Base-by-base conservation (phyloP, 1,140 invertebrate species). In the Bombus waltoni region DNA sequence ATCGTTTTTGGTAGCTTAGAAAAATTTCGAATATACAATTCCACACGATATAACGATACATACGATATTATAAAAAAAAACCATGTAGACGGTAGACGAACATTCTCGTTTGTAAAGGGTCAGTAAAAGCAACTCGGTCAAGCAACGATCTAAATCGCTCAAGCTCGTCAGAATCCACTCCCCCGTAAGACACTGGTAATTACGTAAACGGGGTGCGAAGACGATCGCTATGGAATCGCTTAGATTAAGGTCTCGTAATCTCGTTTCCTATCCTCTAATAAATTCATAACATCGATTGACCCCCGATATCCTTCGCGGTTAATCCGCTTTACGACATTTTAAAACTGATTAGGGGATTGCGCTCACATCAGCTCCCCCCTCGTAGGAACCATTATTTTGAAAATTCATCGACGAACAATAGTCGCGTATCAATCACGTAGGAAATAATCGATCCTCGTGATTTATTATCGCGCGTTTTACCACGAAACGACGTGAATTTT, bases 261-360 rank as follows among this genome's bases (percentile, higher is more conserved):
- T 88, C 87, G 47, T 85, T 89, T 76, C n/a, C 82, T 44, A 47
- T 81, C 62, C 77, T 59, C 73, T 89, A 92, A 92, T 92, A 89
- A 93, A 92, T 92, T 92, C 91, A 90, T 90, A 93, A 89, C 85
- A 81, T 89, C 89, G 90, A 93, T 92, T 87, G 88, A 71, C 71
- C 88, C 77, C 70, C 86, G 87, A 91, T 92, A 91, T 90, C 86
- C 85, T 73, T 87, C 84, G 66, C 62, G 86, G 59, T 74, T 92
- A 91, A 92, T 92, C 87, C 87, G 77, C 68, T 91, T 90, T 91
- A 90, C 71, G 87, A 88, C 73, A 77, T 91, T 93, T 92, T 91
- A 91, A 93, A 92, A 92, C 87, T 88, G 89, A 93, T 91, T 90
- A 91, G 28, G 84, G 88, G 84, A 18, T 44, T 68, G 59, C 59